Evolutionary conservation across 53 echinoderm and acorn worm species (phyloP), one percentile per base, ranked within the genome.

Genomic region (Holothuria scabra): DNA sequence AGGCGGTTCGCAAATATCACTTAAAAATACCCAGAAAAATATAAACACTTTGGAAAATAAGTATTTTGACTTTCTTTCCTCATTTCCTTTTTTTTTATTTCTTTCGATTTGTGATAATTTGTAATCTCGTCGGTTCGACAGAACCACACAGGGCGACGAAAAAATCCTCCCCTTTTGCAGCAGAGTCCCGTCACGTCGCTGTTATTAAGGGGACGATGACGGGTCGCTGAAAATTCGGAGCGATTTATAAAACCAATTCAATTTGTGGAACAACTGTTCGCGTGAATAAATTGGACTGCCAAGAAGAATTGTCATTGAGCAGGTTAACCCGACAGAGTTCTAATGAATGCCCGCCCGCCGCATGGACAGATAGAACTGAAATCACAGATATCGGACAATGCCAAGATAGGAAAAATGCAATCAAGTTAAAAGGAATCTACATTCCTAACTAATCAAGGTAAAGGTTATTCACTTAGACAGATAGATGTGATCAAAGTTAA

Each of bases 191-290:
- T 52, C 52, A 52, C 52, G 52, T 52, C 52, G 52, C 52, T 52
- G 52, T 52, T 52, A 52, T 52, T 52, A 52, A 52, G 52, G 52
- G 52, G 52, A 52, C 52, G 72, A 49, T 72, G 72, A 72, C 72
- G 72, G 72, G 72, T 44, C 41, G 72, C 24, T 22, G 46, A 44
- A 72, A 72, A 72, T 38, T 46, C 72, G 48, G 46, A 46, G 21
- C 44, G 72, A 72, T 44, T 46, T 44, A 72, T 69, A 72, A 71
- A 72, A 72, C 44, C 72, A 72, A 72, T 72, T 48, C 72, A 72
- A 72, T 72, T 72, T 72, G 72, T 72, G 46, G 46, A 72, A 49
- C 72, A 72, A 72, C 72, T 72, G 72, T 72, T 72, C 72, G 41
- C 37, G 24, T 26, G 44, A 44, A 72, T 48, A 72, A 72, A 72